phyloP scores from a whole-genome alignment of 2,888 invertebrate genomes.

The Drepanosiphum platanoidis region DNA sequence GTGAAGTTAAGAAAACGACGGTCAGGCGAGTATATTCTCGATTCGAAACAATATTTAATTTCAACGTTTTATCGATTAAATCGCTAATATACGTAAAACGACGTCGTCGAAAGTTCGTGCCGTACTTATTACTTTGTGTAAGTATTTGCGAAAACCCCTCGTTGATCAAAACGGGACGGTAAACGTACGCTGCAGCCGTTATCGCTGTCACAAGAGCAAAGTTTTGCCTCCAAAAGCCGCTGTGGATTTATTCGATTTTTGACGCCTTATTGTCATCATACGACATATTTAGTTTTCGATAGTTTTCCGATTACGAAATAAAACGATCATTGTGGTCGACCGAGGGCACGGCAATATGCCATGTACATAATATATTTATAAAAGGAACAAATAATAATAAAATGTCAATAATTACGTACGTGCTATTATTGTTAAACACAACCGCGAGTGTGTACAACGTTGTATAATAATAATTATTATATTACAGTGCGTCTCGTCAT shows the following conservation, averaged over 20 bases:
- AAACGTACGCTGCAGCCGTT: neutral
- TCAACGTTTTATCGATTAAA: too few relatives aligned
- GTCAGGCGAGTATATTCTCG: too few relatives aligned
- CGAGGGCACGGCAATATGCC: too few relatives aligned
- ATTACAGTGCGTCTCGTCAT: neutral
- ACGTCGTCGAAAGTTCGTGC: neutral
- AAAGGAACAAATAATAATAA: too few relatives aligned
- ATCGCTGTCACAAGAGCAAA: neutral
- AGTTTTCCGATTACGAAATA: neutral
- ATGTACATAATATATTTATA: too few relatives aligned
- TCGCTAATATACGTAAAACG: too few relatives aligned
- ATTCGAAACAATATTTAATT: too few relatives aligned
- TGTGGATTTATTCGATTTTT: constrained; percentile 18
- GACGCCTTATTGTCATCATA: neutral
- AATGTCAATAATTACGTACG: neutral
- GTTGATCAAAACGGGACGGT: neutral
- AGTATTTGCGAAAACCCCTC: neutral
- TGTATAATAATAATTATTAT: neutral
- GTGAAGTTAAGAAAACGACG: too few relatives aligned
- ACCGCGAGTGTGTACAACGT: neutral
- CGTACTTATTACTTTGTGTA: neutral
- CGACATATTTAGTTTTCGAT: neutral
- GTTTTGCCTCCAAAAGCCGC: constrained; percentile 6
- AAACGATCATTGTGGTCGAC: too few relatives aligned
- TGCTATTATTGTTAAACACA: neutral